Evolutionary conservation across 2,888 invertebrate species (phyloP).

Genomic region (Julus scandinavius): DNA sequence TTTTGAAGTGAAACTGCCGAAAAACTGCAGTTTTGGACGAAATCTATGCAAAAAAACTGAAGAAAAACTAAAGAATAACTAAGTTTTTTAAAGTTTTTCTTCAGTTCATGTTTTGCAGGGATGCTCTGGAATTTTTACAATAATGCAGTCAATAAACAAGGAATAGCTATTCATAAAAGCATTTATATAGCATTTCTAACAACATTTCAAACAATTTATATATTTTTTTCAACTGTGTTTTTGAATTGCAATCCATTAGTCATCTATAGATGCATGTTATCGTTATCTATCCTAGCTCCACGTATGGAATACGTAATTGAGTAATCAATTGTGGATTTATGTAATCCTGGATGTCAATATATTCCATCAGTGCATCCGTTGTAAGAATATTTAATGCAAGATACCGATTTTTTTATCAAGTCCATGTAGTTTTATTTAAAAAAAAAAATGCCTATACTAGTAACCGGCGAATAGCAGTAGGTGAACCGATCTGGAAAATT

Average conservation of each 20-base stretch:
- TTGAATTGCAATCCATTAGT: not conserved
- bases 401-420: not conserved
- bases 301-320: conserved; percentile 13
- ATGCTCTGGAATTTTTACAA: not conserved
- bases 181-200: not conserved
- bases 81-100: no score
- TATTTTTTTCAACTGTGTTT: not conserved
- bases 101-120: no score
- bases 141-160: not conserved
- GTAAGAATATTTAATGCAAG: not conserved
- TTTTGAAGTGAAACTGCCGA: no score
- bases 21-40: no score
- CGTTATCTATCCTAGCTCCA: not conserved
- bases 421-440: not conserved
- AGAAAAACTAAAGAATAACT: no score
- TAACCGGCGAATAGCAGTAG: not conserved
- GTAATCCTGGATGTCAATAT: not conserved
- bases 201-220: not conserved
- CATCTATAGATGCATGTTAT: not conserved
- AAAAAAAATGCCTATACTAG: not conserved
- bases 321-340: not conserved
- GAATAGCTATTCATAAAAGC: not conserved
- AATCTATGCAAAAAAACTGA: no score
- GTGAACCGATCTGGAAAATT: not conserved
- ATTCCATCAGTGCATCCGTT: not conserved